Evolutionary conservation across 2,113 vertebrate species (phyloP), one percentile per base, ranked within the genome.

Genomic region (Ifrita kowaldi): DNA sequence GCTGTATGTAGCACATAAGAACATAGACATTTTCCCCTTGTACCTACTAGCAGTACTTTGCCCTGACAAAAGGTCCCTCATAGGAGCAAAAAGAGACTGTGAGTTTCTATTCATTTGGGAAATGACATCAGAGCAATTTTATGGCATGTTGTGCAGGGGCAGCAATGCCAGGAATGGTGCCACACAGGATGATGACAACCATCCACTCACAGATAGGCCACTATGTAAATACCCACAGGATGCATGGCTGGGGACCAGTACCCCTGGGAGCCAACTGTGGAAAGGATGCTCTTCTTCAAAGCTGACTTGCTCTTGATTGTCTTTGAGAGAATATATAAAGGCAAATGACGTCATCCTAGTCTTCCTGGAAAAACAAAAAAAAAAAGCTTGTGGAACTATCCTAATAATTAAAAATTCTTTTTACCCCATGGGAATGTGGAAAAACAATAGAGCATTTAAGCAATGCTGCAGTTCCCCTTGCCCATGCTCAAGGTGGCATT

Each of bases 401-500:
- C 42, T 3, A 4, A 50, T 57, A 55, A 21, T 87, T 84, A 30
- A 2, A 76, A 69, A 57, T 65, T 55, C 13, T 42, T 86, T 96
- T 95, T 69, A 39, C 35, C 56, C 39, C 52, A 63, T 85, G 64
- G 89, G 93, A 96, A 91, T 52, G 5, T 85, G 84, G 92, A 94
- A 71, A 35, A 92, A 82, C 37, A 87, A 64, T 42, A 75, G 9
- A 67, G 27, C 23, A 57, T 86, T 97, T 93, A 88, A 97, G 79
- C 46, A 80, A 8, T 83, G 39, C 47, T 87, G 39, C 47, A 71
- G 50, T 93, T 93, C 77, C 71, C 50, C 42, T 87, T 89, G 52
- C 59, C 50, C 59, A 55, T 77, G 81, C 33, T 95, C 30, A 63
- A 95, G 88, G 56, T 93, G 42, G 69, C 64, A 95, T 84, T 97